A percentile compares a stretch with the other conserved stretches of the same genome.
phyloP scores from a whole-genome alignment of 2,113 vertebrate species.

The Eurypyga helias region DNA sequence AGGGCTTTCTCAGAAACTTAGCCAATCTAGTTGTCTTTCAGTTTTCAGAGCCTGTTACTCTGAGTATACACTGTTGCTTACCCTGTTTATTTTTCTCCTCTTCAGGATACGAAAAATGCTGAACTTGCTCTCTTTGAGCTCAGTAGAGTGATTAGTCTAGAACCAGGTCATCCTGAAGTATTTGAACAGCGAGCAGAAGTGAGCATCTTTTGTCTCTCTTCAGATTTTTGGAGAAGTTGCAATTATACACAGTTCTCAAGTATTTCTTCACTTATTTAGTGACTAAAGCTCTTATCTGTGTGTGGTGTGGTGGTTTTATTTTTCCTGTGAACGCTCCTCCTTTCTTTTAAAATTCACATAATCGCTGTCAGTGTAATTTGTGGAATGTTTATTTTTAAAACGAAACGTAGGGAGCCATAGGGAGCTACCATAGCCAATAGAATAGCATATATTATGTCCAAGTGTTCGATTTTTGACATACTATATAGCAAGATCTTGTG shows the following conservation, averaged over 20 bases:
- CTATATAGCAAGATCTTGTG: not conserved
- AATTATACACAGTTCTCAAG: not conserved
- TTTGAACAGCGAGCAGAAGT: constrained; percentile 97
- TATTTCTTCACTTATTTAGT: not conserved
- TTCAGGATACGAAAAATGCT: constrained; percentile 95
- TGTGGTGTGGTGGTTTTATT: no score
- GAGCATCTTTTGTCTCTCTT: constrained; percentile 31
- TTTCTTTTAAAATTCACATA: not conserved
- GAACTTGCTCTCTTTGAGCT: constrained; percentile 94
- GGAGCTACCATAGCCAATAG: not conserved
- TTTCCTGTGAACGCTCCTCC: not conserved
- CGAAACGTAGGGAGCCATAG: not conserved
- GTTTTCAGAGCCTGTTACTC: not conserved
- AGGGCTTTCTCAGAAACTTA: not conserved
- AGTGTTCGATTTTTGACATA: not conserved
- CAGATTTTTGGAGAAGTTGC: not conserved
- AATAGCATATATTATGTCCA: not conserved
- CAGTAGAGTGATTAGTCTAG: constrained; percentile 90
- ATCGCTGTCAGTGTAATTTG: not conserved
- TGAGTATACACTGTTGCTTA: not conserved
- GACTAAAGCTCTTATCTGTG: not conserved
- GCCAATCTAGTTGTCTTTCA: not conserved
- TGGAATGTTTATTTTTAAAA: not conserved
- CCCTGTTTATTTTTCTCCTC: constrained; percentile 34
- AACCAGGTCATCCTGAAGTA: constrained; percentile 92